Percentiles rank a stretch among this genome's conserved stretches.
phyloP scores from a whole-genome alignment of 2,113 vertebrate species.

The Sarotherodon lohbergeri region DNA sequence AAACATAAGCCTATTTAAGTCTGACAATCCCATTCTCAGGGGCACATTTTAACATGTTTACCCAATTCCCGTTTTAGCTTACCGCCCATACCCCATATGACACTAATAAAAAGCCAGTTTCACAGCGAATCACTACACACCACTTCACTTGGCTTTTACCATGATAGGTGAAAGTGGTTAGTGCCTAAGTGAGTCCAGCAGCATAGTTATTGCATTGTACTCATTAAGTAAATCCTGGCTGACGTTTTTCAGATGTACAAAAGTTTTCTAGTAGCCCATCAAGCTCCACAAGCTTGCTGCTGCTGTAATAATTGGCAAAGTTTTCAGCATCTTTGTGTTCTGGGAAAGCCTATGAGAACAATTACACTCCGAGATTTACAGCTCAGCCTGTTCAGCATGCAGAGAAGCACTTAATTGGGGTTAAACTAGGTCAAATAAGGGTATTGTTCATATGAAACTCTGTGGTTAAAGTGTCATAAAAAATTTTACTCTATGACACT shows the following conservation, averaged over 20 bases:
- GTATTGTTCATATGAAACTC: not conserved
- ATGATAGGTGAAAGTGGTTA: not conserved
- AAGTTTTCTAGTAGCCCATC: not conserved
- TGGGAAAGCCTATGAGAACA: not conserved
- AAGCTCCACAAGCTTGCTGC: not conserved
- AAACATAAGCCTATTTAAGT: not conserved
- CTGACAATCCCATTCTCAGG: not conserved
- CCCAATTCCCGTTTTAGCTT: conserved; percentile 34
- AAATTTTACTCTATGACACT: not conserved
- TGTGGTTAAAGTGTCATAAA: not conserved
- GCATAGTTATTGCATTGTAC: not conserved
- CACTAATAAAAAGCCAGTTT: conserved; percentile 44
- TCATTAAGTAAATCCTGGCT: conserved; percentile 7
- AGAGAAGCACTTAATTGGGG: not conserved
- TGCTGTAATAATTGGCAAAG: not conserved
- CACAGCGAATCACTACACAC: conserved; percentile 26
- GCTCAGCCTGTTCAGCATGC: not conserved
- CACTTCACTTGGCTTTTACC: conserved; percentile 4
- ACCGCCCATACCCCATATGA: not conserved
- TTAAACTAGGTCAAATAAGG: not conserved
- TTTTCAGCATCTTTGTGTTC: not conserved
- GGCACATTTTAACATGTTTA: not conserved
- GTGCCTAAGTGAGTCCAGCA: not conserved
- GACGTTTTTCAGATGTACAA: not conserved
- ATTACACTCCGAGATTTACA: not conserved